phyloP scores from a whole-genome alignment of 2,888 invertebrate genomes.

The Pyrochroa serraticornis region DNA sequence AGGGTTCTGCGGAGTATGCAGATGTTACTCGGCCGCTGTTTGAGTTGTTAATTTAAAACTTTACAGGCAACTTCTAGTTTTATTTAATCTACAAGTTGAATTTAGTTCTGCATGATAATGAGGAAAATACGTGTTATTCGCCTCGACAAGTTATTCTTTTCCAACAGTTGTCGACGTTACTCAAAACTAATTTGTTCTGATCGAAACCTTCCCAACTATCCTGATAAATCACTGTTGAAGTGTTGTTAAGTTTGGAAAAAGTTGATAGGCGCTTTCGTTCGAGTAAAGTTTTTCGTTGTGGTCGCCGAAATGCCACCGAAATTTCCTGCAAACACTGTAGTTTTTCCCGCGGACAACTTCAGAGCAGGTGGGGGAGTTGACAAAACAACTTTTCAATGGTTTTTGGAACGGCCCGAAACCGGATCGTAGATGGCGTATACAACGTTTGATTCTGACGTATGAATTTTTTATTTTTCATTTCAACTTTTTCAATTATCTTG shows the following conservation, averaged over 20 bases:
- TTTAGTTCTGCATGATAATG: conserved; percentile 32
- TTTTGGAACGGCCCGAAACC: not conserved
- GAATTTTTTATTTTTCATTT: conserved; percentile 15
- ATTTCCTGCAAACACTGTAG: conserved; percentile 1
- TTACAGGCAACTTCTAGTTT: conserved; percentile 24
- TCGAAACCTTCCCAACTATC: conserved; percentile 6
- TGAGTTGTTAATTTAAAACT: conserved; percentile 30
- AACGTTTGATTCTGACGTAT: conserved; percentile 4
- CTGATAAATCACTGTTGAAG: conserved; percentile 21
- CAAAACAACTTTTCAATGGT: too few relatives aligned
- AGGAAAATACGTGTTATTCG: conserved; percentile 28
- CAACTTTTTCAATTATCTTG: conserved; percentile 19
- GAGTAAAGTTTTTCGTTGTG: conserved; percentile 4
- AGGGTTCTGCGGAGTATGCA: conserved; percentile 5
- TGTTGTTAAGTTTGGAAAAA: conserved; percentile 17
- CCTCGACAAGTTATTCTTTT: conserved; percentile 1
- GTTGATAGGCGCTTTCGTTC: conserved; percentile 16
- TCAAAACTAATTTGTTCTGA: conserved; percentile 15
- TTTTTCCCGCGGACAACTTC: not conserved
- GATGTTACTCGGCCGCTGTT: conserved; percentile 14
- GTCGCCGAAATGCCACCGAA: conserved; percentile 4
- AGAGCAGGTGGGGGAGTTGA: not conserved
- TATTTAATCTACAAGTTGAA: conserved; percentile 31
- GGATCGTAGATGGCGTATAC: not conserved
- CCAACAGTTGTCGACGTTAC: conserved; percentile 11